Evolutionary conservation across 1,140 invertebrate genomes (phyloP), one percentile per base, ranked within the genome.

Genomic region (Aphaenogaster floridana): DNA sequence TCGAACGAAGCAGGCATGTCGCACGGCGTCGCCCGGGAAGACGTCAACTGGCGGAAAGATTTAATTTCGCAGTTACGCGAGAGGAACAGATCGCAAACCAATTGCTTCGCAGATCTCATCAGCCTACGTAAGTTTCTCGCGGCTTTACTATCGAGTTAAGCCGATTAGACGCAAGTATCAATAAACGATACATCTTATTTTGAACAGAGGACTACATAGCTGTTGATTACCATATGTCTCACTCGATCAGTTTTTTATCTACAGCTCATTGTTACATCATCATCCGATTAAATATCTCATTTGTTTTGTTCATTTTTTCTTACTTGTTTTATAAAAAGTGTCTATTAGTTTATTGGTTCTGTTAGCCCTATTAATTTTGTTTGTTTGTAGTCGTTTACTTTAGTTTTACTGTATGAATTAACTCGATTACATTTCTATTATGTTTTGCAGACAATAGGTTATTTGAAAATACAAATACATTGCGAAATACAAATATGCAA

Each of bases 401-500:
- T 1, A 28, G 3, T 9, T 42, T 48, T 6, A 42, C 5, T 21
- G 9, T 9, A 34, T 48, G n/a, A 71, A n/a, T 80, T 68, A 17
- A 34, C 7, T 34, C 8, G 3, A n/a, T 9, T 34, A 54, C 7
- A 2, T 8, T 72, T 42, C 34, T 61, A 5, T 57, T 72, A 59
- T 79, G 42, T 21, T 77, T 96, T 96, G 91, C 95, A 99, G 98
- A 99, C 95, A 98, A 98, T 94, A 97, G 97, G 87, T 94, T 99
- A 15, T 98, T 98, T 96, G 98, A 99, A 91, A 97, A 96, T 96
- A 97, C 97, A 17, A 97, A 98, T 90, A 96, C 97, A 52, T 94
- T 99, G 42, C 97, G 97, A 92, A 96, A 96, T 91, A 98, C 98
- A 95, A 99, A 98, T 94, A 95, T 98, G 34, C 98, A 98, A 87